Conservation (phyloP, 2,888 invertebrate species). For the Oithona nana region DNA sequence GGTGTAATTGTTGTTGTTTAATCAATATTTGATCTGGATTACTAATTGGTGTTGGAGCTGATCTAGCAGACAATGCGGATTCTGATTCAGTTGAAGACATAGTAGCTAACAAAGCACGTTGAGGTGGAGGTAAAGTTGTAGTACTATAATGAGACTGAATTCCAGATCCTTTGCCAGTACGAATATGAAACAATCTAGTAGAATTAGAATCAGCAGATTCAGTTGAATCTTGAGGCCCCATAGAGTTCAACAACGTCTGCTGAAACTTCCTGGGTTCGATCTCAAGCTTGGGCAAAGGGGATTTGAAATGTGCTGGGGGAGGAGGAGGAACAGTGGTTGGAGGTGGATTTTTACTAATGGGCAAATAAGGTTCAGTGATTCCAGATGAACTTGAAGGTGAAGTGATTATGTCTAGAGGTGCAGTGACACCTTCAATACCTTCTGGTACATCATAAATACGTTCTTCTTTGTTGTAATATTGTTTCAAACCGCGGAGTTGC, state of each 20-base stretch:
- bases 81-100: slow-evolving; percentile 17
- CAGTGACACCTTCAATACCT: slow-evolving; percentile 10
- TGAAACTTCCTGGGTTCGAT: background rate
- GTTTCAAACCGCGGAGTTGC: background rate
- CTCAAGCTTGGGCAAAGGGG: background rate
- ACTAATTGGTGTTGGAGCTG: slow-evolving; percentile 4
- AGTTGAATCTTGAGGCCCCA: background rate
- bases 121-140: background rate
- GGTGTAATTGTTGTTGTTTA: background rate
- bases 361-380: background rate
- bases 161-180: background rate
- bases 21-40: background rate
- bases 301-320: background rate
- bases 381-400: background rate
- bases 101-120: background rate
- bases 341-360: background rate
- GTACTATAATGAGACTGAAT: background rate
- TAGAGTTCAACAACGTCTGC: background rate
- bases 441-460: slow-evolving; percentile 16
- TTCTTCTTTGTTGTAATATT: background rate
- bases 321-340: slow-evolving; percentile 4
- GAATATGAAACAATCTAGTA: background rate
- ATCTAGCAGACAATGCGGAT: slow-evolving; percentile 9
- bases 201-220: background rate
- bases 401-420: background rate